Base-by-base conservation (phyloP, 2,113 vertebrate genomes). In the Coracopsis vasa region DNA sequence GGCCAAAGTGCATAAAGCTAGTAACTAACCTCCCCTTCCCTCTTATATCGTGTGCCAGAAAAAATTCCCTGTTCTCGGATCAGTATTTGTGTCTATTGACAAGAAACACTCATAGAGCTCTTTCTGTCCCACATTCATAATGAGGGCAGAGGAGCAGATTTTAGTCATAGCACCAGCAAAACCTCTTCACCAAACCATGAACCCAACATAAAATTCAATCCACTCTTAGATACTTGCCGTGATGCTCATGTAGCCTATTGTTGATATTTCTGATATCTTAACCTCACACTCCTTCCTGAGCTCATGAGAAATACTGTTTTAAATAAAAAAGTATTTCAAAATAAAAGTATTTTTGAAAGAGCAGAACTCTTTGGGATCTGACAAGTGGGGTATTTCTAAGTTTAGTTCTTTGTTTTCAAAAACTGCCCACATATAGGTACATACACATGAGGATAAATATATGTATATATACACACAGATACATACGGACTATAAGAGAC, bases 221-320 rank as follows among this genome's bases (percentile, higher is more conserved):
- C 4, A 5, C 28, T 48, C 60, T 78, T 62, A 74, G 56, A 58
- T 28, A 41, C 28, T 71, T 37, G 1, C 25, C 1, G 0, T 0
- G 0, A 37, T 45, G 48, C 16, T 66, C 62, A 20, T 5, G 23
- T 24, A 50, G 27, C 53, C 25, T 54, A 8, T 9, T 41, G 18
- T 8, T 42, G 73, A 21, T 61, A 35, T 16, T 67, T 84, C 73
- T 74, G 39, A 51, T 41, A 60, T n/a, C 28, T 70, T 66, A 62
- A 65, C 28, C 41, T 90, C 12, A 1, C n/a, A 17, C 50, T 71
- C 23, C n/a, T 37, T 47, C 14, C n/a, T 37, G 31, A 58, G 17
- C 37, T 80, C 37, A 37, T 12, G 21, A 9, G 27, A 73, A 78
- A 31, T 41, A 10, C 2, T 35, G 47, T n/a, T 50, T 64, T 8